Percentiles rank a stretch among this genome's conserved stretches.
phyloP scores from a whole-genome alignment of 2,797 vertebrate species.

The Apodemus agrarius region DNA sequence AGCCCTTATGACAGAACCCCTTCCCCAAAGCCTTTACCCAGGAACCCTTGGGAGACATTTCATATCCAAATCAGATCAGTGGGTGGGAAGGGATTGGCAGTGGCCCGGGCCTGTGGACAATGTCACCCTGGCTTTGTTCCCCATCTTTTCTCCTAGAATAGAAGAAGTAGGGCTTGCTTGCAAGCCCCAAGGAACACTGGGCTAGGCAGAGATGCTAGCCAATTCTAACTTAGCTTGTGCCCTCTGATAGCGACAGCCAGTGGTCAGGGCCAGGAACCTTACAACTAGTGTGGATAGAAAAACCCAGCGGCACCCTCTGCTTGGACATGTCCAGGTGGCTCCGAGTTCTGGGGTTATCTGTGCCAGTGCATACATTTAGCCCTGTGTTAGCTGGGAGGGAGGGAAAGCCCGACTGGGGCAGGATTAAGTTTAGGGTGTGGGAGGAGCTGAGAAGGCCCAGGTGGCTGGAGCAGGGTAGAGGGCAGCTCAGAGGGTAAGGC shows the following conservation, averaged over 20 bases:
- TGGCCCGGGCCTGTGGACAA: background rate
- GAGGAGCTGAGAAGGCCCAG: background rate
- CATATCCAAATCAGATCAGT: background rate
- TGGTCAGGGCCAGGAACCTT: background rate
- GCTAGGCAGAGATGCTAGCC: background rate
- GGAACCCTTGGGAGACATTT: background rate
- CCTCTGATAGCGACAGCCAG: background rate
- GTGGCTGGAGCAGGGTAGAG: background rate
- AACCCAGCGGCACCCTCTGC: background rate
- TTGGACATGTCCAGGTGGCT: background rate
- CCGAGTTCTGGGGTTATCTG: background rate
- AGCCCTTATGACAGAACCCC: background rate
- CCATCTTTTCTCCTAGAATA: constrained; percentile 26
- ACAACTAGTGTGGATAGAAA: background rate
- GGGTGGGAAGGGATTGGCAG: background rate
- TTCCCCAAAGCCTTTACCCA: background rate
- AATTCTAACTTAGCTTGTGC: background rate
- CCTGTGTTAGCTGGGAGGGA: background rate
- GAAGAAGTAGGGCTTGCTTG: background rate
- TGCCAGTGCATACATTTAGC: background rate
- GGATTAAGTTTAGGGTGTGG: background rate
- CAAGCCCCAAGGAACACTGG: background rate
- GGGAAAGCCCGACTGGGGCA: background rate
- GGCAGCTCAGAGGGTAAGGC: background rate
- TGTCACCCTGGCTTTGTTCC: background rate